Base-by-base conservation (phyloP, 2,888 invertebrate genomes). In the Oconnorella tubifera region DNA sequence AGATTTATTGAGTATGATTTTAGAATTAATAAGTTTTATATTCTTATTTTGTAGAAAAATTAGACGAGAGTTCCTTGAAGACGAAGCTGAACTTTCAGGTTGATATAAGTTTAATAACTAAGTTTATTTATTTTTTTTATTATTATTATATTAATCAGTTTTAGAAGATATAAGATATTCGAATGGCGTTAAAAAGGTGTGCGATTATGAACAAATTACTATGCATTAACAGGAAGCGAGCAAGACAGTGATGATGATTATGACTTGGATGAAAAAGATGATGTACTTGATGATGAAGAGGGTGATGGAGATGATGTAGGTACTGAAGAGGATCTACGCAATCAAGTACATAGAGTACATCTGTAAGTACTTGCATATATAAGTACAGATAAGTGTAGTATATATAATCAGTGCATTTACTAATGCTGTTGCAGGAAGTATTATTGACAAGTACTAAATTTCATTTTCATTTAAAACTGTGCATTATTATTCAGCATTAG, bases 321-420 rank as follows among this genome's bases (percentile, higher is more conserved):
- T 2, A 89, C 93, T 75, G 88, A 91, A 72, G 87, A 88, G n/a
- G 84, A 88, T 78, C 84, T 95, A 62, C 87, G 88, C 72, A 84
- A 87, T 64, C 90, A 95, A 81, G 84, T 96, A 55, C 93, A 88
- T 59, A 88, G 89, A 78, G 90, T 93, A 74, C 93, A 94, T 78
- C 87, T 91, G 90, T 91, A 82, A 83, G 88, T 85, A n/a, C n/a
- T 23, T 10, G n/a, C n/a, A n/a, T n/a, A n/a, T n/a, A n/a, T n/a
- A 25, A n/a, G 53, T 53, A n/a, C 6, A 25, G 4, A 25, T 3
- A 25, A 27, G 51, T 51, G 51, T 51, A 27, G 27, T 27, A 25
- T 14, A 23, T 25, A 6, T 14, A 23, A 51, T 27, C 51, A 4
- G 27, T 14, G 25, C 51, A 23, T 51, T 14, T 27, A 51, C 4